Evolutionary conservation across 2,888 invertebrate genomes (phyloP).

Genomic region (Clivina fossor): DNA sequence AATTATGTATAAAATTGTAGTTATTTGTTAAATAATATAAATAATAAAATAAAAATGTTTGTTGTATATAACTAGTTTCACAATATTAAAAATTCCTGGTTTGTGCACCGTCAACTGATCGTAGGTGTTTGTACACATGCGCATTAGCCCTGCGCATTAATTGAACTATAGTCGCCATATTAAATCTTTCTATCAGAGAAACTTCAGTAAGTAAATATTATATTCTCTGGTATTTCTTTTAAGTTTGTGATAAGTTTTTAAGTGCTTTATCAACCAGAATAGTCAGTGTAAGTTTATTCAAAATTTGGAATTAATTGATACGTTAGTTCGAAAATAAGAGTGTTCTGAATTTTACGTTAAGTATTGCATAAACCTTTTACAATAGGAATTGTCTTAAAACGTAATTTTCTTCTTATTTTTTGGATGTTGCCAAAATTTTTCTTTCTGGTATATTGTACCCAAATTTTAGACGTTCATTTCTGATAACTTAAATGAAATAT

Average conservation of each 20-base stretch:
- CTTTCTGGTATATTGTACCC: not conserved
- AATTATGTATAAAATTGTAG: not conserved
- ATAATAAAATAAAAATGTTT: slow-evolving; percentile 2
- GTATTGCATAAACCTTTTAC: slow-evolving; percentile 49
- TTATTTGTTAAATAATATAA: not conserved
- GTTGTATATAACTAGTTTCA: slow-evolving; percentile 7
- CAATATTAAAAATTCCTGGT: not conserved
- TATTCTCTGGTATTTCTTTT: slow-evolving; percentile 21
- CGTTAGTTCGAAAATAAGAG: slow-evolving; percentile 6
- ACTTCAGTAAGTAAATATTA: slow-evolving; percentile 51
- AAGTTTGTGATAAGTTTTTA: slow-evolving; percentile 5
- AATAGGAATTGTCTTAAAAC: slow-evolving; percentile 41
- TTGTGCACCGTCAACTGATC: slow-evolving; percentile 10
- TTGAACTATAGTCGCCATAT: slow-evolving; percentile 52
- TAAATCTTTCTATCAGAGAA: slow-evolving; percentile 55
- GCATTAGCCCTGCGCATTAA: slow-evolving; percentile 39
- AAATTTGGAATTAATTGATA: not conserved
- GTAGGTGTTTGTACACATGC: slow-evolving; percentile 44
- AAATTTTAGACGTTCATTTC: not conserved
- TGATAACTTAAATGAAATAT: not conserved
- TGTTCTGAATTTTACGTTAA: slow-evolving; percentile 34
- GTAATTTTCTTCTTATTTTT: slow-evolving; percentile 41
- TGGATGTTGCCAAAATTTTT: slow-evolving; percentile 19
- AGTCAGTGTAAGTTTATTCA: not conserved
- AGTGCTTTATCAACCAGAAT: slow-evolving; percentile 8